phyloP scores from a whole-genome alignment of 1,140 invertebrate species.

The Cydia splendana region DNA sequence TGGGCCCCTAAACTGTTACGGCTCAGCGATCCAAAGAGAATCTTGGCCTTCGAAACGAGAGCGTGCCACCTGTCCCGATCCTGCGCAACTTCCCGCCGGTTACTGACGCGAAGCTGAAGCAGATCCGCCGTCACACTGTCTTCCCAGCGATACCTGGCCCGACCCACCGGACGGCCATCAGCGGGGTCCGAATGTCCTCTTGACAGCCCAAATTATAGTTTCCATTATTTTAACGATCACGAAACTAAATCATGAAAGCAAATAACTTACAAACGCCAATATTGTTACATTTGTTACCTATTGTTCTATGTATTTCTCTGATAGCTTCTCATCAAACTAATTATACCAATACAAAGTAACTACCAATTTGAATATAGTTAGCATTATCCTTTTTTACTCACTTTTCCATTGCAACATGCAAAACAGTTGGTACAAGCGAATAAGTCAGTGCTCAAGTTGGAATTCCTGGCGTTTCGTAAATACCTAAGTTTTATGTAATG shows the following conservation, averaged over 20 bases:
- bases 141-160: too few species aligned
- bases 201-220: background rate
- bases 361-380: constrained; percentile 8
- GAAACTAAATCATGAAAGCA: background rate
- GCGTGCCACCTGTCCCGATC: too few species aligned
- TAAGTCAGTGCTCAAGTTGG: constrained; percentile 2
- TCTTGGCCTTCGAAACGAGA: too few species aligned
- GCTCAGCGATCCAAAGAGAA: too few species aligned
- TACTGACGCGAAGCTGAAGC: too few species aligned
- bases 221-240: background rate
- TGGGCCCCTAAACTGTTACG: too few species aligned
- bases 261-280: background rate
- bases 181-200: too few species aligned
- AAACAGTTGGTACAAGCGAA: constrained; percentile 12
- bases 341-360: background rate
- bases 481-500: constrained; percentile 13
- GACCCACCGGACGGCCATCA: too few species aligned
- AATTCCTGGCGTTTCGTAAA: background rate
- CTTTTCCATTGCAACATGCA: constrained; percentile 11
- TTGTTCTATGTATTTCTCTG: background rate
- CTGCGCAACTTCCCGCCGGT: too few species aligned
- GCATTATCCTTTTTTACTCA: background rate
- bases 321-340: background rate
- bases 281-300: background rate
- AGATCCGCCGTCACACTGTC: too few species aligned